phyloP scores from a whole-genome alignment of 1,140 invertebrate species.

The Nautilus pompilius region DNA sequence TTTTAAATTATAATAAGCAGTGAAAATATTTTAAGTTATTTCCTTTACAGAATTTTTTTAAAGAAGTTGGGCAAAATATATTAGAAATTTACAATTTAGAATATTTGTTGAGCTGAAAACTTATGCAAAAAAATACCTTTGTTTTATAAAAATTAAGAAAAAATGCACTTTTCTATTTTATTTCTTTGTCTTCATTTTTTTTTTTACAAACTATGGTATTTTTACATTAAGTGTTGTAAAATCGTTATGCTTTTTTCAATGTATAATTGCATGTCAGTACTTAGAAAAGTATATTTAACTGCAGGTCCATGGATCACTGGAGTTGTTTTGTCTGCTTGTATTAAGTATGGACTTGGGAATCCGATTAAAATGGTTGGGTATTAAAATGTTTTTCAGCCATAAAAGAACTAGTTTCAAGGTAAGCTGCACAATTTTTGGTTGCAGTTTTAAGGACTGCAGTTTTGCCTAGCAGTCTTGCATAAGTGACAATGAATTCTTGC shows the following conservation, averaged over 20 bases:
- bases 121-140: no score
- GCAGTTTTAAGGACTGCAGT: no score
- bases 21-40: no score
- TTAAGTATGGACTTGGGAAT: slow-evolving; percentile 77
- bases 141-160: no score
- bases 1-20: no score
- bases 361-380: slow-evolving; percentile 82
- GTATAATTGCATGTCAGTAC: not conserved
- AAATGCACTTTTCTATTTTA: not conserved
- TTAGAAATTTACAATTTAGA: no score
- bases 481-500: no score
- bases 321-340: slow-evolving; percentile 72
- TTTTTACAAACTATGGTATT: not conserved
- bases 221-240: no score
- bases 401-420: slow-evolving; percentile 84
- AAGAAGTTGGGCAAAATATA: no score
- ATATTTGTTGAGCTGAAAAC: no score
- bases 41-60: no score
- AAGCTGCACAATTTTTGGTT: slow-evolving; percentile 14
- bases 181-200: slow-evolving; percentile 6
- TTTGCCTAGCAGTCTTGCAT: no score
- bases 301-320: slow-evolving; percentile 76
- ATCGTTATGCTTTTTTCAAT: not conserved
- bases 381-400: slow-evolving; percentile 76
- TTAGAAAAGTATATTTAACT: slow-evolving; percentile 7